Evolutionary conservation across 2,888 invertebrate genomes (phyloP), one percentile per base, ranked within the genome.

Genomic region (Parasteatoda lunata): DNA sequence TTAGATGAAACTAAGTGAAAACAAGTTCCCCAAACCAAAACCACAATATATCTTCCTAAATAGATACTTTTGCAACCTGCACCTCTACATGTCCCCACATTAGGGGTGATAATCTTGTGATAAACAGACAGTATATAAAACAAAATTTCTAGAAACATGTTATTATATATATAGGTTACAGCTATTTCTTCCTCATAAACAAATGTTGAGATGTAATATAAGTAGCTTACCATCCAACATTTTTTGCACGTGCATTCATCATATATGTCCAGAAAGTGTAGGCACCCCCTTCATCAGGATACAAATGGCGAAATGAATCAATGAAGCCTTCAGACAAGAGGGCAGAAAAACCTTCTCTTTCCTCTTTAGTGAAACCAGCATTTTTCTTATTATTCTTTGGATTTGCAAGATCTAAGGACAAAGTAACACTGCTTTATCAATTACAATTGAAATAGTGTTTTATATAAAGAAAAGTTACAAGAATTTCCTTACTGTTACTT

Each of bases 261-360:
- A 98, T 96, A 91, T 97, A 98, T 0, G 97, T 95, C 99, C 99
- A 99, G 92, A 96, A 99, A 0, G 98, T 97, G 92, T 98, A 99
- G 1, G 95, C 96, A 8, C 94, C 95, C 6, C 94, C 94, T 90
- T 94, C 93, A 8, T 97, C 95, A 0, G 99, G 98, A 93, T 99
- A 95, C 3, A 98, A 93, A 89, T 95, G 93, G 51, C 99, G 94
- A 92, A 95, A 99, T 0, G 96, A 95, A 92, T 99, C 99, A 1
- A 97, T 93, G 91, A 96, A 98, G 0, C 97, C 97, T 11, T 89
- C 89, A 70, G 95, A 94, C 9, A 99, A 93, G 76, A 99, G 94
- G 49, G 95, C 94, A 0, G 96, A 95, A 95, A 99, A 96, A 45
- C 96, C 97, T 9, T 96, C 95, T 54, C 99, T 94, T 93, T 99